These are phyloP conservation scores for Epizoanthus rinbou DNA, from an alignment of 92 coral and sea anemone species.

Conservation along the genomic window DNA sequence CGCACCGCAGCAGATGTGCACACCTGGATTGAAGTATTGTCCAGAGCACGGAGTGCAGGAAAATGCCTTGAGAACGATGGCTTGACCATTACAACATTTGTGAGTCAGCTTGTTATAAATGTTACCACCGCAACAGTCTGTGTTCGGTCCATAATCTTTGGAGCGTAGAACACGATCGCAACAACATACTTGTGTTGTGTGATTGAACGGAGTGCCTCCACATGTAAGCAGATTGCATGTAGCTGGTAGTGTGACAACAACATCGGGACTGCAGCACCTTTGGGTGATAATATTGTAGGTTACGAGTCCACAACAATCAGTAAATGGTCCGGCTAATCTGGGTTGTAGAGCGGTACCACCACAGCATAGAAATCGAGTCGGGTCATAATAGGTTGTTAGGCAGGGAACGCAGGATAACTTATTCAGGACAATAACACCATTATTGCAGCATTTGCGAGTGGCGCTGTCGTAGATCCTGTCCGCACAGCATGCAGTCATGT, in stretches of 20 bases:
- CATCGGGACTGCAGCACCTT: slow-evolving; percentile 14
- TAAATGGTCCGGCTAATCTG: slow-evolving; percentile 2
- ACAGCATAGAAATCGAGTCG: slow-evolving; percentile 34
- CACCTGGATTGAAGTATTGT: background rate
- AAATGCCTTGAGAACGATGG: slow-evolving; percentile 1
- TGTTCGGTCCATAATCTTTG: slow-evolving; percentile 9
- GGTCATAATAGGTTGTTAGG: slow-evolving; percentile 23
- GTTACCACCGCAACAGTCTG: slow-evolving; percentile 23
- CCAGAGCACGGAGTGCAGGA: slow-evolving; percentile 32
- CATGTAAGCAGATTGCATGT: slow-evolving; percentile 10
- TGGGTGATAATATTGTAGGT: slow-evolving; percentile 6
- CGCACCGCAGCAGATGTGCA: slow-evolving; percentile 19
- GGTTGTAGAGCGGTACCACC: slow-evolving; percentile 27
- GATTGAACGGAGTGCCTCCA: slow-evolving; percentile 11
- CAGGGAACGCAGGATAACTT: slow-evolving; percentile 29
- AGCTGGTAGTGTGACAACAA: background rate
- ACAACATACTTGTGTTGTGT: slow-evolving; percentile 24
- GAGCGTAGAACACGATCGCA: slow-evolving; percentile 13
- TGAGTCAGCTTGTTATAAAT: slow-evolving; percentile 20
- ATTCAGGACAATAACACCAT: slow-evolving; percentile 2
- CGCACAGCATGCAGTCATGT: background rate
- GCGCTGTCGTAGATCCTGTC: background rate
- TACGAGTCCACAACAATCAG: background rate
- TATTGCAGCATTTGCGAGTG: slow-evolving; percentile 28
- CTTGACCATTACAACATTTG: slow-evolving; percentile 29